Evolutionary conservation across 2,113 vertebrate genomes (phyloP), one percentile per base, ranked within the genome.

Genomic region (Anarhynchus alexandrinus): DNA sequence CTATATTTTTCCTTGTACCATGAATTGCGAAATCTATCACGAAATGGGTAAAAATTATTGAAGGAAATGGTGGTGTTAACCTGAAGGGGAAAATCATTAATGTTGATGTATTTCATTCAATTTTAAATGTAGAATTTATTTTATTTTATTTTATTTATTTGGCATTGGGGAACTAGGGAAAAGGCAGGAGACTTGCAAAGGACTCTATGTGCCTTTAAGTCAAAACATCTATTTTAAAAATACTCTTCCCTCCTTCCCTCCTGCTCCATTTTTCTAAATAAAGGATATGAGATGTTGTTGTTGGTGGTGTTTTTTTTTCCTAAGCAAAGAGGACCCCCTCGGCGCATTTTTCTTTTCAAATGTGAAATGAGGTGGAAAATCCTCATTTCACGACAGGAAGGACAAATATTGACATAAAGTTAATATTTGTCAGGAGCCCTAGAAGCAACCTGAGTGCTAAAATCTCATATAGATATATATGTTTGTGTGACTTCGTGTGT

Each of bases 291-390:
- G 91, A 90, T 95, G 91, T 42, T 93, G 89, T 11, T 79, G 84
- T 5, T 86, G 36, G 1, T 74, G 40, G 85, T 65, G 58, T 23
- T 49, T 27, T 93, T 95, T 95, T 93, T 94, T 47, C 78, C 77
- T 88, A 82, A 97, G 94, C 97, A 98, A 97, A 98, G 95, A 97
- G 36, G 85, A 94, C 91, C 97, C 97, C 97, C 93, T 97, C 6
- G 95, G 98, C 95, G 2, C 93, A 98, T 98, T 98, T 96, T 98
- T 98, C 97, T 98, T 98, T 98, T 97, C 97, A 98, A 97, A 98
- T 82, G 96, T 98, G 98, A 98, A 98, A 98, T 98, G 98, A 98
- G 98, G 98, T 98, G 98, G 98, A 98, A 98, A 98, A 98, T 98
- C 98, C 98, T 98, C 98, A 98, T 98, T 98, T 98, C 98, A 98